Percentiles rank a stretch among this genome's conserved stretches.
These are phyloP conservation scores for Tympanuchus pallidicinctus DNA, from an alignment of 2,113 vertebrate species.

Conservation along the genomic window DNA sequence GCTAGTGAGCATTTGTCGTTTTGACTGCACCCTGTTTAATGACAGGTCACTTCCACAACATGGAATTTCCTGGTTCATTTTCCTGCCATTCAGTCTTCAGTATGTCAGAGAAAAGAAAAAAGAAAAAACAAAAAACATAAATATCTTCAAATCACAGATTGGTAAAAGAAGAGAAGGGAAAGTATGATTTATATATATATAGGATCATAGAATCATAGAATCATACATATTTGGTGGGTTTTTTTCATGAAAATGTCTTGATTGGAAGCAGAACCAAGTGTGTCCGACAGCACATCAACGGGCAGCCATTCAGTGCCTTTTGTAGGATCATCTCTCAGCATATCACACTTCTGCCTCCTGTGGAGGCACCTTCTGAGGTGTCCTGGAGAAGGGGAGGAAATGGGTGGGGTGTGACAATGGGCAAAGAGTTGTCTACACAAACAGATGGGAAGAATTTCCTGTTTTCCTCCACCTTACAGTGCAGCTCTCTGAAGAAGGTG, in stretches of 20 bases:
- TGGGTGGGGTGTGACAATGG: no score
- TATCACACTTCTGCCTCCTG: background rate
- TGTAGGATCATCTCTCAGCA: background rate
- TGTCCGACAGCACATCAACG: background rate
- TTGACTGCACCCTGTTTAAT: background rate
- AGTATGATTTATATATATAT: background rate
- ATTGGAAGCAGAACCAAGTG: background rate
- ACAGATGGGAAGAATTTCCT: background rate
- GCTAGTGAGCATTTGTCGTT: background rate
- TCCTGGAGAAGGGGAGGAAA: fast-evolving
- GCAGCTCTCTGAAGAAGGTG: background rate
- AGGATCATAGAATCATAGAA: no score
- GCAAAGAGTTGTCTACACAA: background rate
- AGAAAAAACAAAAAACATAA: no score
- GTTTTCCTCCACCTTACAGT: background rate
- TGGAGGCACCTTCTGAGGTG: background rate
- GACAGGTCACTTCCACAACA: fast-evolving
- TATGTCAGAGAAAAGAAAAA: background rate
- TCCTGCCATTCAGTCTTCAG: background rate
- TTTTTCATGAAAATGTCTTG: background rate
- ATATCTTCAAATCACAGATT: background rate
- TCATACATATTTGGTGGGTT: background rate
- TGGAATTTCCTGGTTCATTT: background rate
- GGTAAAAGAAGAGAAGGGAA: background rate
- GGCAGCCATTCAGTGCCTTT: background rate